Evolutionary conservation across 2,113 vertebrate genomes (phyloP).

Genomic region (Barbus barbus): DNA sequence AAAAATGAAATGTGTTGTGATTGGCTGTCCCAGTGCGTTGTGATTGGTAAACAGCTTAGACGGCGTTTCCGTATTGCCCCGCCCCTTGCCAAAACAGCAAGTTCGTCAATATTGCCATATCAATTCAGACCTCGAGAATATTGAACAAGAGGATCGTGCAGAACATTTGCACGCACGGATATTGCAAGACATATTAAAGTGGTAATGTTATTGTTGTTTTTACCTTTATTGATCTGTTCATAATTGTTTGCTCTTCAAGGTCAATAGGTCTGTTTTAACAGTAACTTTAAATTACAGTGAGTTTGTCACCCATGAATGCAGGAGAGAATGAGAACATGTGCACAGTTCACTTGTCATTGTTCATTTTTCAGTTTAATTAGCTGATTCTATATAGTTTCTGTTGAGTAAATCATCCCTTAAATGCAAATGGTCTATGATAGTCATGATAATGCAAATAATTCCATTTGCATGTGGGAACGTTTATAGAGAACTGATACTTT

Average conservation of each 20-base stretch:
- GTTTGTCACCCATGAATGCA: not conserved
- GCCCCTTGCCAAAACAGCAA: too few species aligned
- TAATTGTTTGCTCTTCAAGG: constrained; percentile 38
- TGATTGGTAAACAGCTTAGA: too few species aligned
- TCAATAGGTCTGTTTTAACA: constrained; percentile 27
- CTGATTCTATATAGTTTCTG: not conserved
- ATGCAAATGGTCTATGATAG: constrained; percentile 4
- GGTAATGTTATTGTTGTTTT: too few species aligned
- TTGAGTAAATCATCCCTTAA: not conserved
- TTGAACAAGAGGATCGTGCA: too few species aligned
- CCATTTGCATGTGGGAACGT: not conserved
- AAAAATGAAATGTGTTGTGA: too few species aligned
- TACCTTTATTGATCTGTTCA: constrained; percentile 37
- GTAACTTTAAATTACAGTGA: constrained; percentile 1
- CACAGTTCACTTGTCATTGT: not conserved
- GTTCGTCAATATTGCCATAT: too few species aligned
- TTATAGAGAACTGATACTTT: too few species aligned
- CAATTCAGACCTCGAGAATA: too few species aligned
- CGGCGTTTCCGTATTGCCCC: too few species aligned
- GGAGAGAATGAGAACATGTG: constrained; percentile 4
- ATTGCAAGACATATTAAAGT: too few species aligned
- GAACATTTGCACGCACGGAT: too few species aligned
- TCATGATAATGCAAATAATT: not conserved
- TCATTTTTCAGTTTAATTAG: not conserved
- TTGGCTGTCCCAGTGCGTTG: too few species aligned